Evolutionary conservation across 2,797 vertebrate genomes (phyloP).

Genomic region (Bovichtus variegatus): DNA sequence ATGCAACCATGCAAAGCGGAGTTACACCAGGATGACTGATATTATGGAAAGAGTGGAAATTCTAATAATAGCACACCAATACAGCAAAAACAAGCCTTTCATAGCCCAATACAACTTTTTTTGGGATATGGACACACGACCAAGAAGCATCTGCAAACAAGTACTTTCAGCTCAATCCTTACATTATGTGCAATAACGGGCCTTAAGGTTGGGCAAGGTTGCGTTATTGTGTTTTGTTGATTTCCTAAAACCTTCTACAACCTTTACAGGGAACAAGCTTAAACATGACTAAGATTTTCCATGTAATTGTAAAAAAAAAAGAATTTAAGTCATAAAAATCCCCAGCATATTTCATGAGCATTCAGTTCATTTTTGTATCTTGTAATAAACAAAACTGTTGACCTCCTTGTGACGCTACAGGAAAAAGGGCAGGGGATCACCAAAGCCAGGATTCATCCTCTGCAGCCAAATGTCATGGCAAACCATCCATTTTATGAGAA

Average conservation of each 20-base stretch:
- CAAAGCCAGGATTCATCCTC: neutral
- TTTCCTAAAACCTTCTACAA: neutral
- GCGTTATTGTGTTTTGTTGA: neutral
- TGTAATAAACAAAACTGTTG: neutral
- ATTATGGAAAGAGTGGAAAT: slow-evolving; percentile 74
- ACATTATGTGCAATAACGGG: neutral
- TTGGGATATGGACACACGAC: slow-evolving; percentile 54
- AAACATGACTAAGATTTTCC: neutral
- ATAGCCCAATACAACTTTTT: slow-evolving; percentile 62
- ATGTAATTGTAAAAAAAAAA: neutral
- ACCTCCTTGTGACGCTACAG: neutral
- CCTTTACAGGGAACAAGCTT: neutral
- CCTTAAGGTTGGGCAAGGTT: slow-evolving; percentile 5
- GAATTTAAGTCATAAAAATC: neutral
- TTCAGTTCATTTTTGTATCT: neutral
- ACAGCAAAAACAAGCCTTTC: slow-evolving; percentile 70
- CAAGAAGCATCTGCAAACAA: slow-evolving; percentile 44
- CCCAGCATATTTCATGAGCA: neutral
- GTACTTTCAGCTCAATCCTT: neutral
- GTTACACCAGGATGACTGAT: slow-evolving; percentile 76
- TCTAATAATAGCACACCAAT: slow-evolving; percentile 75
- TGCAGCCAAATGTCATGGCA: neutral
- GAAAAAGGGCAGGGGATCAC: neutral
- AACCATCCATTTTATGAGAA: neutral
- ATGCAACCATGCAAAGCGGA: slow-evolving; percentile 79